Evolutionary conservation across 64 coral and sea anemone genomes (phyloP), one percentile per base, ranked within the genome.

Genomic region (Catalaphyllia jardinei): DNA sequence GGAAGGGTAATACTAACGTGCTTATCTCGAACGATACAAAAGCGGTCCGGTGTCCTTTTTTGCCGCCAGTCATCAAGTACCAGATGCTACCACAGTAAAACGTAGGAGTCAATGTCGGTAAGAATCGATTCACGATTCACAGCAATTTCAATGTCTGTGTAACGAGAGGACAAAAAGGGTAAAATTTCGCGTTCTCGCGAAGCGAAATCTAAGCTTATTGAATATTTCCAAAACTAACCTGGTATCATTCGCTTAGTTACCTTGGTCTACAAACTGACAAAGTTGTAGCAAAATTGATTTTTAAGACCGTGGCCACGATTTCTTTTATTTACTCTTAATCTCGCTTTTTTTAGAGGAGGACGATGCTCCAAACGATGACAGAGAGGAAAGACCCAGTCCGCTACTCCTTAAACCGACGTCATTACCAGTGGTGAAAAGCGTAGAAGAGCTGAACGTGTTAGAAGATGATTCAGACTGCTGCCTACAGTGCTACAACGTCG

Each of bases 401-500:
- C 69, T 77, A 8, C 77, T 73, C 29, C 33, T 60, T 8, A 50
- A 27, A 39, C 79, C 52, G 60, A 62, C 73, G 9, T 62, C 83
- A 54, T 74, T 86, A 30, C 65, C 81, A 69, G 72, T 90, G 62
- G 52, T 67, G n/a, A 65, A 85, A 19, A 93, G 94, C 59, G 89
- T 88, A 11, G 94, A 96, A 31, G 91, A 96, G 24, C 71, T 93
- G 20, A 73, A 83, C 33, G 86, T 89, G 60, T 67, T 86, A 24
- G 91, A 86, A 60, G 87, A 52, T 84, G 75, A 60, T 46, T 83
- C 35, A 19, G 94, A 96, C 39, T 83, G 78, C 54, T 86, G 73
- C 39, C 59, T 96, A 49, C 52, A 93, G 30, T 96, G 94, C 82
- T 89, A 73, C 62, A 96, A 93, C 73, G 94, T 93, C 29, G 91